These are phyloP conservation scores for Dinocampus coccinellae DNA, from an alignment of 2,888 invertebrate genomes.

Conservation along the genomic window DNA sequence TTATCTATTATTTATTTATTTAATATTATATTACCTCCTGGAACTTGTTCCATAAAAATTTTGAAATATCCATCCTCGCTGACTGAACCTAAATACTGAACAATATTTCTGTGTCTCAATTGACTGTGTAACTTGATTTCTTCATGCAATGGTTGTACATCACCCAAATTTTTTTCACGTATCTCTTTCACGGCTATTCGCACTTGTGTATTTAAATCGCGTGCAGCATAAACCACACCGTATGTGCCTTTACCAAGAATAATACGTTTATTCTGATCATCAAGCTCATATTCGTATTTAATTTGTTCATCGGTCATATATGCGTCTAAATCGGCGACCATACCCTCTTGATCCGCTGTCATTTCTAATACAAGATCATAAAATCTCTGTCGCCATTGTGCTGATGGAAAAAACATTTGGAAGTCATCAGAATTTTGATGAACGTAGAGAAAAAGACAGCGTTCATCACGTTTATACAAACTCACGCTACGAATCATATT, in stretches of 20 bases:
- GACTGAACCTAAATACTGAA: slow-evolving; percentile 94
- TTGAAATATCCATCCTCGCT: slow-evolving; percentile 96
- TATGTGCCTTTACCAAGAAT: slow-evolving; percentile 96
- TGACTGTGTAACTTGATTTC: slow-evolving; percentile 98
- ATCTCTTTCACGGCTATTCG: slow-evolving; percentile 98
- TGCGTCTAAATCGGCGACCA: slow-evolving; percentile 82
- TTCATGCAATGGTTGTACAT: slow-evolving; percentile 97
- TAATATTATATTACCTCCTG: slow-evolving; percentile 87
- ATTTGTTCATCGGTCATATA: slow-evolving; percentile 81
- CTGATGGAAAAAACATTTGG: slow-evolving; percentile 97
- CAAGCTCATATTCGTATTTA: slow-evolving; percentile 94
- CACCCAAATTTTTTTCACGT: slow-evolving; percentile 94
- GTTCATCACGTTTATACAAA: slow-evolving; percentile 94
- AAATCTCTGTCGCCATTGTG: slow-evolving; percentile 84
- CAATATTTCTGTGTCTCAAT: slow-evolving; percentile 95
- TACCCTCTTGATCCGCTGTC: slow-evolving; percentile 87
- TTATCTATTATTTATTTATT: background rate
- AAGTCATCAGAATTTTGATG: slow-evolving; percentile 99
- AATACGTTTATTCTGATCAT: slow-evolving; percentile 88
- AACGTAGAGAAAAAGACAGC: slow-evolving; percentile 96
- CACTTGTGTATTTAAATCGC: slow-evolving; percentile 92
- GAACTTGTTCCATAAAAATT: slow-evolving; percentile 99
- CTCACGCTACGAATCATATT: slow-evolving; percentile 91
- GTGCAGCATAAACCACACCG: slow-evolving; percentile 93
- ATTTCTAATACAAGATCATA: slow-evolving; percentile 88